Evolutionary conservation across 35 echinoderm and acorn worm genomes (phyloP), one percentile per base, ranked within the genome.

Genomic region (Amphiura filiformis): DNA sequence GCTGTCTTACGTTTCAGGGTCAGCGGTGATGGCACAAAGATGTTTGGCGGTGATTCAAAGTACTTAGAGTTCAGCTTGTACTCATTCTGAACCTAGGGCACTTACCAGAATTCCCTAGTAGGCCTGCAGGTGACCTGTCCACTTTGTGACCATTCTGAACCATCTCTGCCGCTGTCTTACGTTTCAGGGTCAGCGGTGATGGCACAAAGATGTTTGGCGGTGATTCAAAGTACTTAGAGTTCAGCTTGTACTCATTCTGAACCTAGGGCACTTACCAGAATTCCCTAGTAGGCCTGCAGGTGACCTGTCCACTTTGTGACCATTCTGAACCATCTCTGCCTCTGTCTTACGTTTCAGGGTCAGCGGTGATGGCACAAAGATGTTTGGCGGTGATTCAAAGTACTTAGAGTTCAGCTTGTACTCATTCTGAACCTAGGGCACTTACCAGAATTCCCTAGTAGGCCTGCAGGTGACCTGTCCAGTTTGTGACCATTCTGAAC

Each of bases 391-490:
- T 47, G 81, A 17, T 52, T 91, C 75, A 80, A 97, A 97, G 86
- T 84, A 94, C 49, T 94, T 94, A 26, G 95, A 97, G n/a, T 75
- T 98, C 13, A 93, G 32, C 47, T 93, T 91, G 7, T n/a, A n/a
- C n/a, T n/a, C n/a, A n/a, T n/a, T n/a, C n/a, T n/a, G n/a, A n/a
- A n/a, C n/a, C n/a, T n/a, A n/a, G n/a, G n/a, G n/a, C 44, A 52
- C 44, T 52, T 52, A 96, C 94, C 94, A 86, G 87, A 86, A 77
- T 84, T 64, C 57, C 89, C 91, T 18, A 93, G 86, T 18, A 96
- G 94, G n/a, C 91, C 87, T 37, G 86, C 90, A 23, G 94, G 82
- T 81, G 94, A 96, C 35, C 78, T 82, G 64, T 93, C 84, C 47
- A 80, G 75, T 78, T 37, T 86, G 86, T 87, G 88, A 78, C 89